Evolutionary conservation across 2,797 vertebrate species (phyloP).

Genomic region (Rhadinocentrus ornatus): DNA sequence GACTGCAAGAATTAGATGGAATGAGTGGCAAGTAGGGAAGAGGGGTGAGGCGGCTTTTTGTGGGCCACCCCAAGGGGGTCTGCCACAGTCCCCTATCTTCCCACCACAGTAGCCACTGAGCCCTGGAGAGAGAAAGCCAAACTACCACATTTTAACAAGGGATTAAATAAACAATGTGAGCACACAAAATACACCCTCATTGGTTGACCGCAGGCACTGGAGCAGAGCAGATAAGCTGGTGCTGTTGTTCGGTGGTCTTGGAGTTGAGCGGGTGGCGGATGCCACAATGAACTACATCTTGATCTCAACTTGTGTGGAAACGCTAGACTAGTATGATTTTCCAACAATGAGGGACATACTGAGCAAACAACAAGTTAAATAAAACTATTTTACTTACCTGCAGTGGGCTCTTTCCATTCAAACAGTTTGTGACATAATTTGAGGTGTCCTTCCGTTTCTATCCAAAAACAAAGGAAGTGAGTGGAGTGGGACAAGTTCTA

Average conservation of each 20-base stretch:
- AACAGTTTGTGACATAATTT: background rate
- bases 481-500: background rate
- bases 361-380: conserved; percentile 1
- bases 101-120: conserved; percentile 78
- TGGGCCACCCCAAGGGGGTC: conserved; percentile 75
- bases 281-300: conserved; percentile 46
- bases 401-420: background rate
- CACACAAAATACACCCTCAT: conserved; percentile 74
- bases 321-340: conserved; percentile 2
- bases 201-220: conserved; percentile 72
- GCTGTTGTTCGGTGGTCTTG: conserved; percentile 63
- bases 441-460: conserved; percentile 14
- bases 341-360: conserved; percentile 9
- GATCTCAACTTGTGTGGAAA: conserved; percentile 26
- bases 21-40: conserved; percentile 60
- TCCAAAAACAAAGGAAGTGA: background rate
- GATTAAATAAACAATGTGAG: conserved; percentile 79
- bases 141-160: conserved; percentile 79
- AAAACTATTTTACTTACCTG: conserved; percentile 15
- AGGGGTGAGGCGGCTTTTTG: conserved; percentile 62
- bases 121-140: conserved; percentile 75
- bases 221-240: conserved; percentile 58
- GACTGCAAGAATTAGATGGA: conserved; percentile 70
- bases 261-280: conserved; percentile 47
- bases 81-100: conserved; percentile 75